phyloP scores from a whole-genome alignment of 2,888 invertebrate genomes.

The Isotomurus palustris region DNA sequence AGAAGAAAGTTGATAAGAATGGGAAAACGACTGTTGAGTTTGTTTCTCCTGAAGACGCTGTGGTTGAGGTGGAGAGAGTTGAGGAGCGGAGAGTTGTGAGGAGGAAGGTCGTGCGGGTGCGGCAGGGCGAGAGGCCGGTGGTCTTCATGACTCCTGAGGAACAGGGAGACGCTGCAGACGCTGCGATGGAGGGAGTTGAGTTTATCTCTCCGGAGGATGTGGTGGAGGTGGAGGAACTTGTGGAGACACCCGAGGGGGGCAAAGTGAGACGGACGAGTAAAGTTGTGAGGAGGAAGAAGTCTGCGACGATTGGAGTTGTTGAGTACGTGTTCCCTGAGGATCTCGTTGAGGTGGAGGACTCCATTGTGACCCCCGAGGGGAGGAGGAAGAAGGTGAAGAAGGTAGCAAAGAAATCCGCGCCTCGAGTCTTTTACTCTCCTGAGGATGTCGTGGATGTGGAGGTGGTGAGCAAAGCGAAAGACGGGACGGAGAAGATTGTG shows the following conservation, averaged over 20 bases:
- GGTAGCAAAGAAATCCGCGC: too few relatives aligned
- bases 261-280: too few relatives aligned
- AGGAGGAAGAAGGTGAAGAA: too few relatives aligned
- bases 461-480: slow-evolving; percentile 14
- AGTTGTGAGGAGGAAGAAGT: too few relatives aligned
- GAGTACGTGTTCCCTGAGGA: too few relatives aligned
- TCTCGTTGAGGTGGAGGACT: background rate
- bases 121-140: background rate
- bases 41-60: background rate
- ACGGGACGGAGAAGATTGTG: slow-evolving; percentile 1
- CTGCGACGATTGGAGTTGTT: too few relatives aligned
- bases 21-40: slow-evolving; percentile 1
- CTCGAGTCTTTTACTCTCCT: too few relatives aligned
- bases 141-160: background rate
- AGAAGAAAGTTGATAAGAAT: slow-evolving; percentile 3
- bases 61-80: background rate
- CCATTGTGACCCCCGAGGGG: background rate
- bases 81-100: too few relatives aligned
- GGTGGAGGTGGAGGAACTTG: background rate
- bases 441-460: slow-evolving; percentile 5
- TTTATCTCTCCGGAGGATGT: slow-evolving; percentile 1
- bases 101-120: too few relatives aligned
- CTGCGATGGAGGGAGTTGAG: background rate
- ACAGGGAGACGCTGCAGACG: background rate
- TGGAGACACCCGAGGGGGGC: background rate